phyloP scores from a whole-genome alignment of 2,113 vertebrate species.

The Ceratotherium simum region DNA sequence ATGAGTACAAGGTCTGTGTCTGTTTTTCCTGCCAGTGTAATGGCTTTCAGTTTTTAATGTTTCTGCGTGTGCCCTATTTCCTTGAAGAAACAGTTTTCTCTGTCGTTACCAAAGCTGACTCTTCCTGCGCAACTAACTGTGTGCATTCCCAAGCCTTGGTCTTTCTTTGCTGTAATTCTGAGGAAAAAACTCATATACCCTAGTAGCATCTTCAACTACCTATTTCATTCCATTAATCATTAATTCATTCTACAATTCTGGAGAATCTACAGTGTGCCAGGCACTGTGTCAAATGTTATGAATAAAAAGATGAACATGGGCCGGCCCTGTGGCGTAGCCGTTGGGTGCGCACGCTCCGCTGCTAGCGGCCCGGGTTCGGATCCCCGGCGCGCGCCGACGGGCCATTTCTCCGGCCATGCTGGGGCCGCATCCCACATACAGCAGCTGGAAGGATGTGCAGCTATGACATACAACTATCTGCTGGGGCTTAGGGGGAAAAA shows the following conservation, averaged over 20 bases:
- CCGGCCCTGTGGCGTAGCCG: no score
- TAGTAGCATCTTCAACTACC: background rate
- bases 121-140: background rate
- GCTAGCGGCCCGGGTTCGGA: no score
- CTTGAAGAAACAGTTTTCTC: background rate
- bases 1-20: background rate
- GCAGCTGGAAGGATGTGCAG: no score
- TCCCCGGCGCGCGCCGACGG: no score
- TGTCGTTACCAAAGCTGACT: background rate
- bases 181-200: background rate
- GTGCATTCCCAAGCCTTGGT: background rate
- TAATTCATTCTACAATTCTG: background rate
- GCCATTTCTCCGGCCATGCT: no score
- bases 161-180: constrained; percentile 8
- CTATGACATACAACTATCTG: no score
- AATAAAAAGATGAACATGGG: background rate
- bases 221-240: background rate
- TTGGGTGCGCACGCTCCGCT: no score
- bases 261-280: background rate
- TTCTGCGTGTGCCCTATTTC: background rate
- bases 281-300: background rate
- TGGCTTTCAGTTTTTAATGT: background rate
- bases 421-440: no score
- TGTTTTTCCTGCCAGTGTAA: background rate
- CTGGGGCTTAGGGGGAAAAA: no score